phyloP scores from a whole-genome alignment of 2,113 vertebrate species.

The Saimiri boliviensis region DNA sequence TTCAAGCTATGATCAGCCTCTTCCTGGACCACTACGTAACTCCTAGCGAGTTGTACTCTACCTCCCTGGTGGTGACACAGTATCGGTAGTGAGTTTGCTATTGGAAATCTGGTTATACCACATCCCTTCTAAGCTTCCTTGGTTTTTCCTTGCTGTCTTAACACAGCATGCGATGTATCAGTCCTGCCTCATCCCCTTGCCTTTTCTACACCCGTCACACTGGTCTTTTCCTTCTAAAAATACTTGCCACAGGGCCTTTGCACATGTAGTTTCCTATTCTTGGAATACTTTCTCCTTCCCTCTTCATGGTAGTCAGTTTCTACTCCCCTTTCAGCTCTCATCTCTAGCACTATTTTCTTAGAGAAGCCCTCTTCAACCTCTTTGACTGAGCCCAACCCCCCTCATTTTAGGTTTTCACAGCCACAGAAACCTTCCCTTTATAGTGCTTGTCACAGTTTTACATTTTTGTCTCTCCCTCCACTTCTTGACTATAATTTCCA shows the following conservation, averaged over 20 bases:
- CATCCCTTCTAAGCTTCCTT: background rate
- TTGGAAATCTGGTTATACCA: background rate
- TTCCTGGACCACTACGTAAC: background rate
- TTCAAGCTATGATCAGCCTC: background rate
- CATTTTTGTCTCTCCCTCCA: background rate
- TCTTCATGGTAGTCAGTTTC: background rate
- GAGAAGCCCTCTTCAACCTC: too few species aligned
- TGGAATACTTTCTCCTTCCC: background rate
- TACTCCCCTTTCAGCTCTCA: background rate
- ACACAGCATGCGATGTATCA: background rate
- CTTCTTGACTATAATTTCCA: background rate
- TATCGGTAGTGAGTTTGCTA: background rate
- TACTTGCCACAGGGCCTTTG: background rate
- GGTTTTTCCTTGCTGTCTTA: background rate
- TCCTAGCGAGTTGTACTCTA: background rate
- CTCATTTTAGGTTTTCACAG: background rate
- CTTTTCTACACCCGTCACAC: background rate
- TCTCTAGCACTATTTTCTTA: background rate
- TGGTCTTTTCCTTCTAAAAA: background rate
- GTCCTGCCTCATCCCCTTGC: background rate
- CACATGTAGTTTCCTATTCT: background rate
- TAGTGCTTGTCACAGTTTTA: background rate
- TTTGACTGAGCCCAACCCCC: background rate
- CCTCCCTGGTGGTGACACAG: background rate
- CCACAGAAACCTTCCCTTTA: background rate